phyloP scores from a whole-genome alignment of 1,140 invertebrate species.

The Drosophila leontia region DNA sequence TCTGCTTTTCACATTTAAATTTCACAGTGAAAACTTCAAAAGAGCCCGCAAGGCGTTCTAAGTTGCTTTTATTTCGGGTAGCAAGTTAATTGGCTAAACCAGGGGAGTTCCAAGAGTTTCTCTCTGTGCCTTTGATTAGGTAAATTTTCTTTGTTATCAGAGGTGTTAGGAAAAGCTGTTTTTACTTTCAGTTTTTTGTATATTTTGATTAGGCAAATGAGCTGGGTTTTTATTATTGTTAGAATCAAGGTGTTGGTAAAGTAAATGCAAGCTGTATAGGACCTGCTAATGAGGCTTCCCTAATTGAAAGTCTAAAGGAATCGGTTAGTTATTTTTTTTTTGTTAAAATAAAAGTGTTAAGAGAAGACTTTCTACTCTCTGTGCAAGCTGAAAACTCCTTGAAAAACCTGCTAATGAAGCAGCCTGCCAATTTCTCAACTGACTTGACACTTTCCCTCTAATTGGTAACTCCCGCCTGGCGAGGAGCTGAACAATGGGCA shows the following conservation, averaged over 20 bases:
- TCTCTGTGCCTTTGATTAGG: background rate
- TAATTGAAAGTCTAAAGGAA: background rate
- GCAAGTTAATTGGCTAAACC: slow-evolving; percentile 71
- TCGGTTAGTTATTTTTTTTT: background rate
- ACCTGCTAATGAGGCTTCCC: slow-evolving; percentile 10
- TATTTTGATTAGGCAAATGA: slow-evolving; percentile 48
- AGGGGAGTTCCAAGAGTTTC: slow-evolving; percentile 15
- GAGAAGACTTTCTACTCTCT: background rate
- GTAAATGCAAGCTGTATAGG: slow-evolving; percentile 1
- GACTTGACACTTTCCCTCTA: slow-evolving; percentile 49
- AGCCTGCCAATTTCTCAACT: slow-evolving; percentile 31
- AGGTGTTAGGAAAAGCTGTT: slow-evolving; percentile 6
- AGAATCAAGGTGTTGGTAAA: slow-evolving; percentile 45
- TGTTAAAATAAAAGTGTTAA: background rate
- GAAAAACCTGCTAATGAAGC: slow-evolving; percentile 35
- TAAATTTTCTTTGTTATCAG: slow-evolving; percentile 3
- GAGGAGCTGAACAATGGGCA: slow-evolving; percentile 32
- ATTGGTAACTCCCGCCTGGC: slow-evolving; percentile 53
- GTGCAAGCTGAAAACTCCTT: slow-evolving; percentile 25
- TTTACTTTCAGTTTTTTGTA: slow-evolving; percentile 14
- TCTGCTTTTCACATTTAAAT: slow-evolving; percentile 70
- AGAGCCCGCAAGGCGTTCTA: slow-evolving; percentile 71
- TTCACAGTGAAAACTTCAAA: slow-evolving; percentile 13
- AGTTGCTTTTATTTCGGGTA: slow-evolving; percentile 73
- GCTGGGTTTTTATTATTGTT: slow-evolving; percentile 26